phyloP scores from a whole-genome alignment of 2,888 invertebrate species.

The Ophion ventricosus region DNA sequence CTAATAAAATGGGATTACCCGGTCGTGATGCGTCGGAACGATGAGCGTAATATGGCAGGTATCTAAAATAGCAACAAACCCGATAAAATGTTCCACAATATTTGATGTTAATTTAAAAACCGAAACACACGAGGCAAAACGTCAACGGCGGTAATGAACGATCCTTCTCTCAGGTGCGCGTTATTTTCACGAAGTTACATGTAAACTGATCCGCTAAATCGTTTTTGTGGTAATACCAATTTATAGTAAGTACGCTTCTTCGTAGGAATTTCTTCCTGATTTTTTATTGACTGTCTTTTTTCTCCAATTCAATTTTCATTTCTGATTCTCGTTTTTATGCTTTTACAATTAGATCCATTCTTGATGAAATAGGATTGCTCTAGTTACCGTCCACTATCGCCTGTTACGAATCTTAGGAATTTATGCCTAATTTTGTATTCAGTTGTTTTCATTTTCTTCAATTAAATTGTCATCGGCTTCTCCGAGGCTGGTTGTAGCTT shows the following conservation, averaged over 20 bases:
- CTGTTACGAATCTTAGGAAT: too few species aligned
- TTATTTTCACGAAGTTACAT: too few species aligned
- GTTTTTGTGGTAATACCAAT: too few species aligned
- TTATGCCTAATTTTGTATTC: too few species aligned
- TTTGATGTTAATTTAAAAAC: neutral
- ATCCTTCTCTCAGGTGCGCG: neutral
- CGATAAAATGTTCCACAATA: neutral
- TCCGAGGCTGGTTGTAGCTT: constrained; percentile 8
- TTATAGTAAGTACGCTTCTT: too few species aligned
- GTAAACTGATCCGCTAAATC: too few species aligned
- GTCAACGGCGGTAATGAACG: neutral
- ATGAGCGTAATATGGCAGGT: neutral
- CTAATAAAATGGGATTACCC: constrained; percentile 32
- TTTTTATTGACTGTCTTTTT: neutral
- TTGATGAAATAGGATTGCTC: constrained; percentile 54
- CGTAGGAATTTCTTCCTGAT: neutral
- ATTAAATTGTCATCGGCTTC: constrained; percentile 19
- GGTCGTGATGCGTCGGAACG: constrained; percentile 1
- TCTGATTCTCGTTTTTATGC: constrained; percentile 12
- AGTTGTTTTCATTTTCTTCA: neutral
- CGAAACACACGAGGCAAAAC: neutral
- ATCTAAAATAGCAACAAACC: neutral
- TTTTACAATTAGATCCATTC: constrained; percentile 17
- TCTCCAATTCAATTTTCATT: constrained; percentile 12
- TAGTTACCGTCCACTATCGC: constrained; percentile 25